Evolutionary conservation across 2,797 vertebrate species (phyloP).

Genomic region (Poeciliopsis presidionis): DNA sequence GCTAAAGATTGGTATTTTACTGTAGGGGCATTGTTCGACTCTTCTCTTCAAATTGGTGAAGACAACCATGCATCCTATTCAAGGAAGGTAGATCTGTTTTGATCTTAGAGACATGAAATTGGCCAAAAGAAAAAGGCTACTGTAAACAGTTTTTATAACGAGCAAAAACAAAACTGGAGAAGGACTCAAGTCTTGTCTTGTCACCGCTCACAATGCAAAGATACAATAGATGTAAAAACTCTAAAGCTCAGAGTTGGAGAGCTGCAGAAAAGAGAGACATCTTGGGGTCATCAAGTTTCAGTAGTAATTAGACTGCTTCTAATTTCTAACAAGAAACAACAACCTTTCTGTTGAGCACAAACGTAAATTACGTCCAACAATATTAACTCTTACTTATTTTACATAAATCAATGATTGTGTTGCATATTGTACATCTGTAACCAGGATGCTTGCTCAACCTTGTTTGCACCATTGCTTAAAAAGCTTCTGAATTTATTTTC

Average conservation of each 20-base stretch:
- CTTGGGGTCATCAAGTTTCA: background rate
- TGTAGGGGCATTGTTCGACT: background rate
- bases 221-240: background rate
- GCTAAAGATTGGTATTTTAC: background rate
- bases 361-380: background rate
- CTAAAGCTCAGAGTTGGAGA: background rate
- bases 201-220: background rate
- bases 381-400: background rate
- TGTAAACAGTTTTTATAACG: background rate
- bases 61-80: background rate
- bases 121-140: background rate
- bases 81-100: background rate
- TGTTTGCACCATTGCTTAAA: background rate
- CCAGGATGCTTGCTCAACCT: background rate
- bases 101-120: background rate
- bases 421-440: background rate
- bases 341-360: background rate
- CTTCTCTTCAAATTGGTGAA: background rate
- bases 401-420: background rate
- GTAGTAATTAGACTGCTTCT: no score
- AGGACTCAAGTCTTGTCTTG: background rate
- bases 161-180: background rate
- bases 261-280: background rate
- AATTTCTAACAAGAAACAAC: background rate
- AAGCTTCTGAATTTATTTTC: background rate